These are phyloP conservation scores for Argya squamiceps DNA, from an alignment of 2,797 vertebrate genomes.

Conservation along the genomic window DNA sequence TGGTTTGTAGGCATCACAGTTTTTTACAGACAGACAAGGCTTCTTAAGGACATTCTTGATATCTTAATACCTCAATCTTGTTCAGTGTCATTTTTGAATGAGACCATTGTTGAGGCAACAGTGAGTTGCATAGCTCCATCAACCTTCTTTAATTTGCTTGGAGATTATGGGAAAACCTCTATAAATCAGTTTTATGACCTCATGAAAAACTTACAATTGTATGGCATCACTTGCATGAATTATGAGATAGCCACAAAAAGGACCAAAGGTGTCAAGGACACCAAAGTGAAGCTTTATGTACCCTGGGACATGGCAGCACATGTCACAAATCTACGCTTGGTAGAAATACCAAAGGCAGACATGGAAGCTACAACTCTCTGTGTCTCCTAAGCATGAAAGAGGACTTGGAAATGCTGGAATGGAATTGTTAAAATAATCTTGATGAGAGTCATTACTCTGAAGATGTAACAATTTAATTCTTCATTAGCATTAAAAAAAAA, in stretches of 20 bases:
- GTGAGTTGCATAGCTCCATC: conserved; percentile 59
- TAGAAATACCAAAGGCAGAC: neutral
- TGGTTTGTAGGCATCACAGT: neutral
- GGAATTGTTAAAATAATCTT: neutral
- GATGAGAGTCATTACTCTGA: neutral
- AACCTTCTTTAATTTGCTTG: conserved; percentile 69
- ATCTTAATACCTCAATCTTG: conserved; percentile 54
- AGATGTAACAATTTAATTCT: conserved; percentile 11
- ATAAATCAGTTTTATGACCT: conserved; percentile 68
- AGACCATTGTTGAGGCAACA: conserved; percentile 59
- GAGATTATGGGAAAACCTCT: conserved; percentile 67
- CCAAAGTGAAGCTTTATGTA: conserved; percentile 30
- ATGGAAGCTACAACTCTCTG: neutral
- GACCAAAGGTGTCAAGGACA: conserved; percentile 64
- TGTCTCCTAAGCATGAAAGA: neutral
- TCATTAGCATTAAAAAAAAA: neutral
- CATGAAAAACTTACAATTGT: conserved; percentile 62
- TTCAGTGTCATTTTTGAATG: conserved; percentile 65
- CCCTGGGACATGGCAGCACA: neutral
- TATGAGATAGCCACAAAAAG: conserved; percentile 58
- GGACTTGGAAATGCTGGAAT: neutral
- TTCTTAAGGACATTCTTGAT: conserved; percentile 54
- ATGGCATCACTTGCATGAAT: conserved; percentile 65
- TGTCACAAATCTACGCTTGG: conserved; percentile 23
- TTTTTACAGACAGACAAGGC: conserved; percentile 7